Base-by-base conservation (phyloP, 1,140 invertebrate species). In the Anastrepha obliqua region DNA sequence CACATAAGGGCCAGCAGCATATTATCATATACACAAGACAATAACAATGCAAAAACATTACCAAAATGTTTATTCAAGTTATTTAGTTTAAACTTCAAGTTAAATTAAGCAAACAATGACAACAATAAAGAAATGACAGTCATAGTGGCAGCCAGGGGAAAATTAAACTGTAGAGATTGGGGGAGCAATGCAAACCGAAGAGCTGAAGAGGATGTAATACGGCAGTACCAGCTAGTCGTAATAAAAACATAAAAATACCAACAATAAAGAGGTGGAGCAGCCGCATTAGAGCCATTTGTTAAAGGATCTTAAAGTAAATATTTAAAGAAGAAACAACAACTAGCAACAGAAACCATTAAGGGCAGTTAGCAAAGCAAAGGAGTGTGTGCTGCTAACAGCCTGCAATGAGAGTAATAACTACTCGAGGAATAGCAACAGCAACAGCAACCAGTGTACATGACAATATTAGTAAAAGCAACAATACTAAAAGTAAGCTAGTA, bases 11-110 rank as follows among this genome's bases (percentile, higher is more conserved):
- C 55, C 85, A 86, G 39, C 58, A 86, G 85, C 85, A 51, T 44
- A 39, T 60, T 62, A 86, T 17, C 42, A 42, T 64, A 44, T 15
- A 42, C 17, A 42, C n/a, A 87, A 87, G 11, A 47, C 44, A 70
- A 60, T 51, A 87, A 60, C 47, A 87, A 74, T 55, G 51, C 47
- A 67, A 74, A 70, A 74, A 74, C 65, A 64, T 87, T 70, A 87
- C 44, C 86, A 55, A 87, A 87, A 87, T 87, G 65, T 87, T 87
- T 87, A 87, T 20, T 67, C 47, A 87, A 87, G 86, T 87, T 87
- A 87, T 87, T 87, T 87, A 87, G 74, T 65, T 87, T 87, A 87
- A 87, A 87, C 86, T 87, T 87, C 86, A 87, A 87, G 86, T 74
- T 87, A 87, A 87, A 87, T 87, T 87, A 87, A 87, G 86, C 86